Evolutionary conservation across 2,113 vertebrate genomes (phyloP), one percentile per base, ranked within the genome.

Genomic region (Sakesphorus luctuosus): DNA sequence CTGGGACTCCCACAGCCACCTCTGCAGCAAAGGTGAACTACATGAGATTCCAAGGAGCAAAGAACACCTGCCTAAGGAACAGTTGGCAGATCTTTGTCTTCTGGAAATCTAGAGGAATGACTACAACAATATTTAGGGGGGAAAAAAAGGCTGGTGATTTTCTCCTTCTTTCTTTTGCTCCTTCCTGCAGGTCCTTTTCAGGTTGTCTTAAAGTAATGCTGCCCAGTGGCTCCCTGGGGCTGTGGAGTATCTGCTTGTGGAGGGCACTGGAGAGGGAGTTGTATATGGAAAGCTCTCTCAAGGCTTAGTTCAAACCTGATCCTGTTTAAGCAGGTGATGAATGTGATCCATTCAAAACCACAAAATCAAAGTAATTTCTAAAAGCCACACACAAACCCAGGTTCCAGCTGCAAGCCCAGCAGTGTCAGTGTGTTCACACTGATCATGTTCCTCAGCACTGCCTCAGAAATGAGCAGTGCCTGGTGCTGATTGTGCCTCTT

Each of bases 281-380:
- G 52, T 61, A 24, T 44, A 20, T 38, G 52, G 92, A 96, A 93
- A 92, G 21, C 7, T 59, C 69, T 92, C 90, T 94, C 65, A 86
- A 93, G 94, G 44, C 85, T 77, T 67, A 76, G 63, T 65, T 96
- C 68, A 56, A 86, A 88, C 46, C 67, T 84, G 59, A 90, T 88
- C 68, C 73, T n/a, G 40, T 88, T 93, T 90, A 96, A 96, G 47
- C 76, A 94, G 76, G 90, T 95, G 93, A 94, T 84, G 65, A 94
- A 90, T 67, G 76, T 26, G 85, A 74, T 86, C 76, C 88, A 78
- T 75, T 47, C 28, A 83, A 95, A 94, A 47, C 67, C 55, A 19
- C 52, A 28, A 56, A 28, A 56, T 65, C 59, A 68, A 31, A 74
- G 31, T 38, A 2, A 40, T 68, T 90, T 90, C 84, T 80, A 61